Percentiles rank a stretch among this genome's conserved stretches.
Conservation (phyloP, 2,888 invertebrate species). For the Marasmarcha lunaedactyla region DNA sequence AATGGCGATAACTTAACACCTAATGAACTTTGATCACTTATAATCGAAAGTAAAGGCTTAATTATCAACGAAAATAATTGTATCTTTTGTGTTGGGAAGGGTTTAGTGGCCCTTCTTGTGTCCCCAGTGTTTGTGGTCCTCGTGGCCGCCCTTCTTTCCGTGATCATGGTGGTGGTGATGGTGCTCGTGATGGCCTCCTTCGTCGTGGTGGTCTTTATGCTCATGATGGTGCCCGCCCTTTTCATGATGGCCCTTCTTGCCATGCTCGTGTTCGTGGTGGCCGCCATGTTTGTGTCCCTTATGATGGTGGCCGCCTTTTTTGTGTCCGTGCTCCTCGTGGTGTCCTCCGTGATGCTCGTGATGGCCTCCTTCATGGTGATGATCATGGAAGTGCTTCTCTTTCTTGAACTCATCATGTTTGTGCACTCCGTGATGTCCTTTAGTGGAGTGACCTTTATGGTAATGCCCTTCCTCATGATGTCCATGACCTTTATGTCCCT, state of each 20-base stretch:
- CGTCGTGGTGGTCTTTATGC: constrained; percentile 83
- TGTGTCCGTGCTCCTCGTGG: constrained; percentile 82
- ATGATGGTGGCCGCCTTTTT: constrained; percentile 84
- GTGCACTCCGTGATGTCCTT: constrained; percentile 87
- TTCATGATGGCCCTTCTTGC: constrained; percentile 84
- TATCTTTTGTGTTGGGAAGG: constrained; percentile 18
- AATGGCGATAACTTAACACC: constrained; percentile 21
- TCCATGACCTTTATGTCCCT: constrained; percentile 73
- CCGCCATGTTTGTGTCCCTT: constrained; percentile 84
- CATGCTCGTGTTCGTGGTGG: constrained; percentile 82
- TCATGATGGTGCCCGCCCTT: constrained; percentile 86
- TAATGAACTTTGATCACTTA: neutral
- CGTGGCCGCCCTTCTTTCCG: constrained; percentile 85
- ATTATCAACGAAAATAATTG: neutral
- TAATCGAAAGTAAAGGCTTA: neutral
- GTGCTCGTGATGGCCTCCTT: constrained; percentile 82
- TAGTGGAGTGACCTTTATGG: constrained; percentile 87
- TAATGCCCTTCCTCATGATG: constrained; percentile 75
- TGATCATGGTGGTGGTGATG: constrained; percentile 80
- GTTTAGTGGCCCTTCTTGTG: constrained; percentile 69
- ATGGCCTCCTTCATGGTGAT: constrained; percentile 83
- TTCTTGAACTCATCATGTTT: constrained; percentile 89
- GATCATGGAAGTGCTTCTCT: constrained; percentile 88
- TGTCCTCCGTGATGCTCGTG: constrained; percentile 84
- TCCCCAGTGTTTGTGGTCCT: constrained; percentile 85